Base-by-base conservation (phyloP, 1,140 invertebrate genomes). In the Ceratina calcarata region DNA sequence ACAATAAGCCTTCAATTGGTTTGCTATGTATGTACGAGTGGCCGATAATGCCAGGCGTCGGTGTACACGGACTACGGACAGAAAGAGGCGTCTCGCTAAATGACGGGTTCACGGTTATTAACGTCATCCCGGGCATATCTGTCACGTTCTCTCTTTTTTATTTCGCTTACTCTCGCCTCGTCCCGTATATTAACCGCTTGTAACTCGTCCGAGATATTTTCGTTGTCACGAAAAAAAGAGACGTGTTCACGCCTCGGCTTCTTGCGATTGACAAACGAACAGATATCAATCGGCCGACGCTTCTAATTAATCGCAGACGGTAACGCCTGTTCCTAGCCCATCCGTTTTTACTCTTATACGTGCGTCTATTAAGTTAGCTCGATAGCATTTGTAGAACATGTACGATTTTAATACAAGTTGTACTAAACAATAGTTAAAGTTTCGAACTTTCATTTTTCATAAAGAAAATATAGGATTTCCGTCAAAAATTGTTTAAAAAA, bases 31-130 rank as follows among this genome's bases (percentile, higher is more conserved):
- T 45, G 12, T 61, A 72, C 18, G 49, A 72, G 49, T 62, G 12
- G 49, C 49, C 49, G 76, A 78, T 78, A 78, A 78, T 72, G 76
- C 24, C 18, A 20, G 51, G 37, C 37, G 2, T 45, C 37, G 18
- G 27, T 57, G 20, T 16, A 16, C 12, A 22, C 51, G 37, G 37
- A 45, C 37, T 45, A 45, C 37, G 37, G 37, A 0, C 37, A 45
- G 37, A 45, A 55, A 71, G 67, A 70, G 49, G 58, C 49, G 22
- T 64, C 58, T 64, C 60, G 69, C 15, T 72, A 71, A 72, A 78
- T 37, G 60, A 72, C 69, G 68, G 76, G 68, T 78, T 78, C 69
- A 72, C 69, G 64, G 78, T 51, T 80, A 53, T 80, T 75, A 80
- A 66, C 71, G 69, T 70, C 75, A 24, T 76, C 32, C 12, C 18